Base-by-base conservation (phyloP, 2,113 vertebrate species). In the Drymodes brunneopygia region DNA sequence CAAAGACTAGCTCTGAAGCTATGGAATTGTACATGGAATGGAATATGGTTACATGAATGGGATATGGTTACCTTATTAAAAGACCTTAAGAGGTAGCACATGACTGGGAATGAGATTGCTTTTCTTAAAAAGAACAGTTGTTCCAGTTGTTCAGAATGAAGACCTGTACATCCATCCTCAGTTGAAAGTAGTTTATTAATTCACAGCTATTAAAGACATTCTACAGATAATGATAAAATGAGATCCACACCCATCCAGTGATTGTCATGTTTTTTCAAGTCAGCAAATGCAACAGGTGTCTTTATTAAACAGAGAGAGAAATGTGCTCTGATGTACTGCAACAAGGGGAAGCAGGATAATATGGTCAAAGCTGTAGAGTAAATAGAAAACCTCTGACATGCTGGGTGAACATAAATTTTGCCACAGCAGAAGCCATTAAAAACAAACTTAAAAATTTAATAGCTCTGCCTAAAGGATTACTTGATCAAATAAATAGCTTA, bases 401-500 rank as follows among this genome's bases (percentile, higher is more conserved):
- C 18, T 38, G 48, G 47, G 44, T 28, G 72, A 87, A 51, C 60
- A 74, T 60, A 74, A 72, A 21, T 74, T 13, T 88, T 92, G 69
- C 56, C 70, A 65, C 60, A 90, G 77, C 35, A 94, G 45, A 94
- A 89, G 35, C 38, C 86, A 54, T 88, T 94, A 81, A 90, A 94
- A 94, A 79, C 33, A 79, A 90, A 36, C 42, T 35, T 47, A 12
- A 36, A 79, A 81, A 33, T 83, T 87, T 79, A 74, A 45, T 64
- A 45, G 11, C 27, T 58, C 62, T 91, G 77, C 77, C 82, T 80
- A 79, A 91, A 96, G 91, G 60, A 86, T 74, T 93, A 47, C 73
- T 92, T 92, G 45, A 92, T 93, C 80, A 96, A 95, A 92, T 88
- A 82, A 93, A 74, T 35, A 81, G 12, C 36, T 84, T 90, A 69